phyloP scores from a whole-genome alignment of 2,113 vertebrate genomes.

The Phainopepla nitens region DNA sequence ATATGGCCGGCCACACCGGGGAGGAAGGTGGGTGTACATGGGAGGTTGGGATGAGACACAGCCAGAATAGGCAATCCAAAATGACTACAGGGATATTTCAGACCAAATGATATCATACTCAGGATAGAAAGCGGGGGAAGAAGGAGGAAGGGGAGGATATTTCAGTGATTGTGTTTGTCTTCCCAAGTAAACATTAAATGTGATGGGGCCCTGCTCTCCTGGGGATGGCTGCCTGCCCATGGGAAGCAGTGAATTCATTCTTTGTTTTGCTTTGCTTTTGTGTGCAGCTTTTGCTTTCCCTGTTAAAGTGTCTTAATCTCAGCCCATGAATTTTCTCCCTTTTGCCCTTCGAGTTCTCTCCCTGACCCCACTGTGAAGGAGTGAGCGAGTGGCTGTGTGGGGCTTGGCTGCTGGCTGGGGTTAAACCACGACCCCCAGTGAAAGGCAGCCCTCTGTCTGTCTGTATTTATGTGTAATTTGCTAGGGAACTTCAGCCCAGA shows the following conservation, averaged over 20 bases:
- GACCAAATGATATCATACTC: neutral
- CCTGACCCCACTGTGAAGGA: rapidly evolving
- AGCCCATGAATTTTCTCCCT: neutral
- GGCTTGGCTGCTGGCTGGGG: neutral
- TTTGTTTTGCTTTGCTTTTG: neutral
- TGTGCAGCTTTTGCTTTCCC: neutral
- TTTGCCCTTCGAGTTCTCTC: neutral
- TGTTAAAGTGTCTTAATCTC: neutral
- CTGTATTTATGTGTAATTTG: rapidly evolving
- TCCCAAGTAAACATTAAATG: rapidly evolving
- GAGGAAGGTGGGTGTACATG: neutral
- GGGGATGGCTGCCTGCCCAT: neutral
- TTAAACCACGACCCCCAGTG: rapidly evolving
- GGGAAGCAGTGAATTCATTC: neutral
- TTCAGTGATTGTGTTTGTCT: neutral
- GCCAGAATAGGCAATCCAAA: neutral
- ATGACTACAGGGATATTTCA: neutral
- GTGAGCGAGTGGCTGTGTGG: neutral
- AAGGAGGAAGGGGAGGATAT: neutral
- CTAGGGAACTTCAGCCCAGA: rapidly evolving
- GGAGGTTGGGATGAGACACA: neutral
- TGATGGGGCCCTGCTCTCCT: neutral
- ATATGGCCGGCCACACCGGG: rapidly evolving
- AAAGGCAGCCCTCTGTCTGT: neutral
- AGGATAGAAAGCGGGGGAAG: neutral